Evolutionary conservation across 1,140 invertebrate genomes (phyloP).

Genomic region (Rhizoglyphus robini): DNA sequence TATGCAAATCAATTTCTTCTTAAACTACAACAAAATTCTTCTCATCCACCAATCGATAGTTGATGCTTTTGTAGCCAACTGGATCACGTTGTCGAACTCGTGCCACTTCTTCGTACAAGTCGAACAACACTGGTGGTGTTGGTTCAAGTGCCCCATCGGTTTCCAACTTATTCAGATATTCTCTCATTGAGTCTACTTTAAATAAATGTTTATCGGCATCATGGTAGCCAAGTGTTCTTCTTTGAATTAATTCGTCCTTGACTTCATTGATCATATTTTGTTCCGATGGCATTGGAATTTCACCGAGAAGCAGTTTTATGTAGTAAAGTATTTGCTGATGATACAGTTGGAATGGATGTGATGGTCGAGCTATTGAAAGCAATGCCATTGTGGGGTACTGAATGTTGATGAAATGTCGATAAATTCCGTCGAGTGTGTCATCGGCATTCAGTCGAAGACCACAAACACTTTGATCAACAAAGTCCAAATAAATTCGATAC

Average conservation of each 20-base stretch:
- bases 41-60: not conserved
- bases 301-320: conserved; percentile 47
- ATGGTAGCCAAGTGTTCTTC: not conserved
- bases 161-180: not conserved
- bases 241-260: conserved; percentile 37
- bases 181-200: not conserved
- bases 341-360: conserved; percentile 70
- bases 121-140: not conserved
- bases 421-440: conserved; percentile 63
- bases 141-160: not conserved
- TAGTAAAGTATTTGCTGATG: conserved; percentile 66
- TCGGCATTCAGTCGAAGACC: conserved; percentile 46
- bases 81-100: not conserved
- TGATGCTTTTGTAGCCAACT: not conserved
- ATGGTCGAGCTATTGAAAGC: conserved; percentile 60
- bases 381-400: conserved; percentile 59
- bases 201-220: not conserved
- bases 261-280: conserved; percentile 52
- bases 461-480: conserved; percentile 28
- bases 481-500: conserved; percentile 34
- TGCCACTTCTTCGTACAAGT: not conserved
- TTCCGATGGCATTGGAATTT: conserved; percentile 46
- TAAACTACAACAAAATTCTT: not conserved
- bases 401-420: conserved; percentile 68
- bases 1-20: not conserved